Conservation (phyloP, 2,113 vertebrate genomes). For the Motacilla alba region DNA sequence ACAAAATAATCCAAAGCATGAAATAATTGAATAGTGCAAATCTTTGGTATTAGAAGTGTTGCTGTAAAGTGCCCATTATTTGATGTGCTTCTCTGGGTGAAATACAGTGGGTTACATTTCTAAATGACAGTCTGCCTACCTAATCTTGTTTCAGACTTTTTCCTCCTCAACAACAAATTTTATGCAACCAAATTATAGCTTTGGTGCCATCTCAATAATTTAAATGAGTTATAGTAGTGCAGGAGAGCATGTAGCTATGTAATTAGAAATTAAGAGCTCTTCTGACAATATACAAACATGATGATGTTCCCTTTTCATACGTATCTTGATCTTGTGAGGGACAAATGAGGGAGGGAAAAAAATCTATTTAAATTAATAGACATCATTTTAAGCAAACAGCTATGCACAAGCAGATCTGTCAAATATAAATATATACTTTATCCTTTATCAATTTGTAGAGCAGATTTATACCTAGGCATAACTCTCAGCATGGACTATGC, state of each 20-base stretch:
- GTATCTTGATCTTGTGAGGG: background rate
- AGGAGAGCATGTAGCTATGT: background rate
- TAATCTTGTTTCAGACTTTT: background rate
- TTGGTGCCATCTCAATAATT: background rate
- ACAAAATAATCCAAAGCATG: background rate
- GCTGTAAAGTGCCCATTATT: background rate
- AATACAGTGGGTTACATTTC: background rate
- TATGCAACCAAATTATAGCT: background rate
- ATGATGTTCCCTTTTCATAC: background rate
- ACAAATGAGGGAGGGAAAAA: background rate
- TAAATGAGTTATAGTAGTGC: background rate
- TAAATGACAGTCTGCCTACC: background rate
- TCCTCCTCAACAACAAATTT: background rate
- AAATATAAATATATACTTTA: background rate
- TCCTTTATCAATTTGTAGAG: background rate
- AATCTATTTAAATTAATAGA: background rate
- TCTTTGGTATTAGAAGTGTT: background rate
- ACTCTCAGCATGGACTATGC: background rate
- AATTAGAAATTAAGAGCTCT: constrained; percentile 15
- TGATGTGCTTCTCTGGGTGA: background rate
- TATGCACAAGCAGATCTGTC: background rate
- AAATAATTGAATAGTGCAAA: background rate
- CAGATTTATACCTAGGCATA: background rate
- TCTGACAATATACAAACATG: background rate
- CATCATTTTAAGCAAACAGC: background rate